Evolutionary conservation across 2,797 vertebrate genomes (phyloP).

Genomic region (Cheirogaleus major): DNA sequence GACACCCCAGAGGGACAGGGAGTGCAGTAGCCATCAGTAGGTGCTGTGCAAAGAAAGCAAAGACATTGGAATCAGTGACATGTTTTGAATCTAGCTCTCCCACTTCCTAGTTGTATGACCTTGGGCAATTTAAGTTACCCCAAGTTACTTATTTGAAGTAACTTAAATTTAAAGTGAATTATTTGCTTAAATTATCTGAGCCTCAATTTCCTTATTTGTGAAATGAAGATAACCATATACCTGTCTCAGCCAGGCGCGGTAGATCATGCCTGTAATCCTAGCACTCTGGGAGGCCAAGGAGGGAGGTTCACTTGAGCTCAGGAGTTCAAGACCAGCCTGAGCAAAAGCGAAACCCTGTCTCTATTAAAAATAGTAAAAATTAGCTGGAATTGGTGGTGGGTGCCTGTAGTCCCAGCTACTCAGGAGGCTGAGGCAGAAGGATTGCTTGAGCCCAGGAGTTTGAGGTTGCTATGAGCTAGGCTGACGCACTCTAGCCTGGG

Average conservation of each 20-base stretch:
- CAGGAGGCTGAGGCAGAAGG: too few relatives aligned
- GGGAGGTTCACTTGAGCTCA: too few relatives aligned
- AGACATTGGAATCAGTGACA: neutral
- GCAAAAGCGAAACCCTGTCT: too few relatives aligned
- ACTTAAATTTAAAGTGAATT: neutral
- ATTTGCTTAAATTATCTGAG: neutral
- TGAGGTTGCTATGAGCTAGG: too few relatives aligned
- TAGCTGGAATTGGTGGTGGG: too few relatives aligned
- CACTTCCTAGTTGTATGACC: neutral
- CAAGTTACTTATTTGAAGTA: neutral
- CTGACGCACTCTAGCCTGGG: too few relatives aligned
- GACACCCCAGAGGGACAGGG: neutral
- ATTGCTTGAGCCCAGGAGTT: too few relatives aligned
- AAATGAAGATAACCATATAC: neutral
- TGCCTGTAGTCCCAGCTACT: too few relatives aligned
- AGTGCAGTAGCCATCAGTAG: neutral
- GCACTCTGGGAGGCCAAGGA: too few relatives aligned
- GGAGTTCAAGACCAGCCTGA: too few relatives aligned
- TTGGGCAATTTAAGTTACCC: neutral
- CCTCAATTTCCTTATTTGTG: slow-evolving; percentile 32
- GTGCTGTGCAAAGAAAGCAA: neutral
- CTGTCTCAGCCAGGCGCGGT: neutral
- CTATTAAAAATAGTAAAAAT: too few relatives aligned
- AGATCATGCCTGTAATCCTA: too few relatives aligned
- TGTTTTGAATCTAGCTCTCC: neutral